phyloP scores from a whole-genome alignment of 2,113 vertebrate genomes.

The Daubentonia madagascariensis region DNA sequence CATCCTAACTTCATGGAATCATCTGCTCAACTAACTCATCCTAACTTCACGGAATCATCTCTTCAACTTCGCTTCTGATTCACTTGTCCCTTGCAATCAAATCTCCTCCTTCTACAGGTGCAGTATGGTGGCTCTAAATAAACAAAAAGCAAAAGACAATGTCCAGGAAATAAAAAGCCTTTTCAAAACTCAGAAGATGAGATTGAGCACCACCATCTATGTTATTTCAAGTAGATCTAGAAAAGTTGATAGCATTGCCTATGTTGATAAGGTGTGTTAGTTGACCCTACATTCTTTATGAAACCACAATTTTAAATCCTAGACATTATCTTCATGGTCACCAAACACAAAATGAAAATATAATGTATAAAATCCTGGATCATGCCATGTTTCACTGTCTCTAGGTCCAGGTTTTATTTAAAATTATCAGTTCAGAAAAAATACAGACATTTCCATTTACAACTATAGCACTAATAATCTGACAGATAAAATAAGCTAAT shows the following conservation, averaged over 20 bases:
- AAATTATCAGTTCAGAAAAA: neutral
- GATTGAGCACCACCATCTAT: rapidly evolving
- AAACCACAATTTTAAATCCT: neutral
- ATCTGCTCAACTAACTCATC: neutral
- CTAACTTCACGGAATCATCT: neutral
- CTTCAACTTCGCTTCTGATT: neutral
- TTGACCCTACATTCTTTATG: rapidly evolving
- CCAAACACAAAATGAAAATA: neutral
- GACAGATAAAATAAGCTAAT: neutral
- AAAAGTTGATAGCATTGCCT: rapidly evolving
- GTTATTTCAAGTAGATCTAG: neutral
- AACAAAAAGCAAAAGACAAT: neutral
- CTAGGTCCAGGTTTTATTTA: neutral
- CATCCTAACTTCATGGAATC: too few species aligned
- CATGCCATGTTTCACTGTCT: neutral
- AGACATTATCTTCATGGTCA: neutral
- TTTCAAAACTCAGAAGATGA: neutral
- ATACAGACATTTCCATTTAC: neutral
- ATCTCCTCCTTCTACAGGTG: neutral
- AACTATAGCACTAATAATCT: neutral
- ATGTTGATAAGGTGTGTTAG: rapidly evolving
- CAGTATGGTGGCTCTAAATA: neutral
- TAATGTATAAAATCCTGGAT: neutral
- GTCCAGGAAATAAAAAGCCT: rapidly evolving
- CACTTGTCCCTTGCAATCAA: neutral